Conservation (phyloP, 1,140 invertebrate genomes). For the Drosophila ambigua region DNA sequence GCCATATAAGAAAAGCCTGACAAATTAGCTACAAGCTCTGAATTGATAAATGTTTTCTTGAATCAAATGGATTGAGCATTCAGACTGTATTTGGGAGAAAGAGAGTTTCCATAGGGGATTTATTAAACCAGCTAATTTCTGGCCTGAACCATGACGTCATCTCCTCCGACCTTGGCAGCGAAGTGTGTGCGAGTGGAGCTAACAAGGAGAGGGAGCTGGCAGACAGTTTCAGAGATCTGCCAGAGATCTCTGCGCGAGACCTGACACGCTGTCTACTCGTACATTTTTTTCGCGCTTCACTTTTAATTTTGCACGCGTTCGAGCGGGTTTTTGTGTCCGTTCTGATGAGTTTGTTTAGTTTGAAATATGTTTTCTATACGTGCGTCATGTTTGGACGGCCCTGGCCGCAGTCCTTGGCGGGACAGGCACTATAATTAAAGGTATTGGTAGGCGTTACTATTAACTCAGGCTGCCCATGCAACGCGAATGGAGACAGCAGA, state of each 20-base stretch:
- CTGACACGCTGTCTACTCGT: slow-evolving; percentile 48
- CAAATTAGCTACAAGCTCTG: slow-evolving; percentile 37
- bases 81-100: neutral
- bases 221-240: slow-evolving; percentile 20
- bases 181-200: slow-evolving; percentile 49
- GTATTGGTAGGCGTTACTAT: slow-evolving; percentile 81
- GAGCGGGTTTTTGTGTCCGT: slow-evolving; percentile 49
- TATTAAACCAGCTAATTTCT: slow-evolving; percentile 17
- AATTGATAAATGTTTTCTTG: neutral
- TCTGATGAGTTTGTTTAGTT: slow-evolving; percentile 82
- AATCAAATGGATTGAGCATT: neutral
- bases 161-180: slow-evolving; percentile 56
- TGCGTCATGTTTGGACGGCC: slow-evolving; percentile 72
- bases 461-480: slow-evolving; percentile 51
- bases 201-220: slow-evolving; percentile 17
- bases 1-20: slow-evolving; percentile 33
- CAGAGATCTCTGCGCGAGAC: neutral
- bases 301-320: slow-evolving; percentile 80
- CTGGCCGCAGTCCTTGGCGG: slow-evolving; percentile 46
- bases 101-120: slow-evolving; percentile 10
- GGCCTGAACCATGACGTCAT: slow-evolving; percentile 43
- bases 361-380: slow-evolving; percentile 83
- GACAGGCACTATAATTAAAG: slow-evolving; percentile 75
- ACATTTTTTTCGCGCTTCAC: slow-evolving; percentile 70
- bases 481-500: slow-evolving; percentile 18